Conservation (phyloP, 2,113 vertebrate genomes). For the Antechinus stuartii region DNA sequence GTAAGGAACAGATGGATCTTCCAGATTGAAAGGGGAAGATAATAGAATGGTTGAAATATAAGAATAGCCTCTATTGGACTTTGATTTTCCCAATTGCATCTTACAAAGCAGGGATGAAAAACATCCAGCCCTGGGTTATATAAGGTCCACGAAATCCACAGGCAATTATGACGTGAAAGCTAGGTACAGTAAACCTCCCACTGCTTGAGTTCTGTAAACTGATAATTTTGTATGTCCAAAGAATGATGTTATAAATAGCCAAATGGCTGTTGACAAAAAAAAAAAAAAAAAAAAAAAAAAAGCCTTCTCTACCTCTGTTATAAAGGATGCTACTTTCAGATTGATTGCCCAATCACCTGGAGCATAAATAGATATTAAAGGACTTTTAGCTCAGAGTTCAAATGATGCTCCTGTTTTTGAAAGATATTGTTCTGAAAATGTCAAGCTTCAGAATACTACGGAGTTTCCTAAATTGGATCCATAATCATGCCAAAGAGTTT, state of each 20-base stretch:
- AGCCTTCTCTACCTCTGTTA: too few species aligned
- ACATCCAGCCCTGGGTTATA: too few species aligned
- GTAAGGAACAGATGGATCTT: neutral
- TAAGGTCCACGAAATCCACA: too few species aligned
- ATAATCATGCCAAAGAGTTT: neutral
- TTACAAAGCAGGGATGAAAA: neutral
- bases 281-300: too few species aligned
- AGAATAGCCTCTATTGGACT: neutral
- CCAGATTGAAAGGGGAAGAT: neutral
- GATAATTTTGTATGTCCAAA: too few species aligned
- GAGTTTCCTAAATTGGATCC: neutral
- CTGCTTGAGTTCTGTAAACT: too few species aligned
- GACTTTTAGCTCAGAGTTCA: neutral
- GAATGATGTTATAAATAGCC: too few species aligned
- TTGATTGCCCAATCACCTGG: neutral
- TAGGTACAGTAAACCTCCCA: too few species aligned
- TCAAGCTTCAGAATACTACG: neutral
- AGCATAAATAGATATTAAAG: neutral
- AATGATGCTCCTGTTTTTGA: neutral
- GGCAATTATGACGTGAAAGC: too few species aligned
- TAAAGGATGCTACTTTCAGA: neutral
- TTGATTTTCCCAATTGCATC: neutral
- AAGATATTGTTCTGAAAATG: neutral
- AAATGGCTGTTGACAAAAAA: too few species aligned
- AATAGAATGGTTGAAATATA: neutral